These are phyloP conservation scores for Tadarida brasiliensis DNA, from an alignment of 2,797 vertebrate genomes.

Conservation along the genomic window DNA sequence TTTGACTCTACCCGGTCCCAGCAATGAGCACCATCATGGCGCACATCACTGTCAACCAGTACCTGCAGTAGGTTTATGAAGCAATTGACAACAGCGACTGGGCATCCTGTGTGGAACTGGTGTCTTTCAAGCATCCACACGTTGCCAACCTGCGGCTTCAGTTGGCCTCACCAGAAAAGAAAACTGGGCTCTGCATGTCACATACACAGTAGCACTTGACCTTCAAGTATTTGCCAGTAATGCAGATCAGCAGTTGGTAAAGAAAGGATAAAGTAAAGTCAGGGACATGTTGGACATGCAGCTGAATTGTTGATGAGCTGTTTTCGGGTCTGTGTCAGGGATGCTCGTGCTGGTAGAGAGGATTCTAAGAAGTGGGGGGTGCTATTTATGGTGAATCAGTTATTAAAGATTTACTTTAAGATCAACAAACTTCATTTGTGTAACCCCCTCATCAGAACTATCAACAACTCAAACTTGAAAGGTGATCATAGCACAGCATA, in stretches of 20 bases:
- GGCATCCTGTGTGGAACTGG: neutral
- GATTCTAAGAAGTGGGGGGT: conserved; percentile 99
- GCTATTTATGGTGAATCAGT: conserved; percentile 98
- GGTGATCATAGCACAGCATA: conserved; percentile 96
- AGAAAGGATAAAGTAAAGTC: conserved; percentile 94
- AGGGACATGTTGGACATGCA: conserved; percentile 98
- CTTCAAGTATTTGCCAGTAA: neutral
- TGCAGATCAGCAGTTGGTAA: conserved; percentile 95
- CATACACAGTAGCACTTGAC: neutral
- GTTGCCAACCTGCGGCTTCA: neutral
- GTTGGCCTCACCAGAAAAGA: neutral
- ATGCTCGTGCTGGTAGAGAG: conserved; percentile 96
- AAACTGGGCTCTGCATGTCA: neutral
- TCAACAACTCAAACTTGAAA: conserved; percentile 97
- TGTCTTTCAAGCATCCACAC: neutral
- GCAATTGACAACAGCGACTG: neutral
- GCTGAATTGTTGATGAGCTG: conserved; percentile 97
- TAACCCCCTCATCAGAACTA: conserved; percentile 96
- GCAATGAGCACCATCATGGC: neutral
- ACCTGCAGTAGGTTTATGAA: neutral
- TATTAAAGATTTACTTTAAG: conserved; percentile 99
- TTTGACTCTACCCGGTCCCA: neutral
- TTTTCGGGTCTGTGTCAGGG: conserved; percentile 97
- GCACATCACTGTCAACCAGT: neutral
- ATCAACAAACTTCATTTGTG: conserved; percentile 98